Evolutionary conservation across 2,797 vertebrate species (phyloP), one percentile per base, ranked within the genome.

Genomic region (Intellagama lesueurii): DNA sequence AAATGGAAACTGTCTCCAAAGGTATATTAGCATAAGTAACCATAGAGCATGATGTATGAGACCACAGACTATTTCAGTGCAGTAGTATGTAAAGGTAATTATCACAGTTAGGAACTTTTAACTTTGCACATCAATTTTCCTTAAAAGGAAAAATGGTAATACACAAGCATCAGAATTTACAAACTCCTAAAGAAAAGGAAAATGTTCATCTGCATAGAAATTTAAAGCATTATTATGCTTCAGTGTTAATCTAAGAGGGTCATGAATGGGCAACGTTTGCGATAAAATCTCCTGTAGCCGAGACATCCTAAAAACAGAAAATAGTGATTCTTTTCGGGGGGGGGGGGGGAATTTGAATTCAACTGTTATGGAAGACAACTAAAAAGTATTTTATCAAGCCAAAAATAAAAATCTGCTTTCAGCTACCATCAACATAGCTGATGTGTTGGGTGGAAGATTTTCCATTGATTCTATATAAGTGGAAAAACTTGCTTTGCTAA

Each of bases 211-310:
- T 2, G 47, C 70, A 24, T 69, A 69, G 69, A 24, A 47, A 40
- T 40, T 56, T 81, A 22, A 90, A 94, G 91, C 60, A 75, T 83
- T 89, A 83, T 90, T 60, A 64, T 49, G 17, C 32, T 28, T 60
- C 12, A 73, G 16, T 19, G 44, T 82, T 87, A 89, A 86, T 90
- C 91, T 47, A 79, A 83, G 32, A 11, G n/a, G 44, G 49, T 0
- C n/a, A 64, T 52, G 82, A 87, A 60, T 66, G 78, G 81, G 70
- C 9, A 68, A 24, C 28, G 7, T 66, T 82, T 68, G 40, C 76
- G 26, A 78, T 19, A 28, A 16, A 44, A 40, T 40, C 17, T 76
- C 1, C 1, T 26, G 11, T n/a, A 64, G 11, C 22, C 64, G 35
- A 30, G 28, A 11, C 7, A 83, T 47, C 28, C n/a, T 75, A 30